phyloP scores from a whole-genome alignment of 2,797 vertebrate genomes.

The Hippoglossus hippoglossus region DNA sequence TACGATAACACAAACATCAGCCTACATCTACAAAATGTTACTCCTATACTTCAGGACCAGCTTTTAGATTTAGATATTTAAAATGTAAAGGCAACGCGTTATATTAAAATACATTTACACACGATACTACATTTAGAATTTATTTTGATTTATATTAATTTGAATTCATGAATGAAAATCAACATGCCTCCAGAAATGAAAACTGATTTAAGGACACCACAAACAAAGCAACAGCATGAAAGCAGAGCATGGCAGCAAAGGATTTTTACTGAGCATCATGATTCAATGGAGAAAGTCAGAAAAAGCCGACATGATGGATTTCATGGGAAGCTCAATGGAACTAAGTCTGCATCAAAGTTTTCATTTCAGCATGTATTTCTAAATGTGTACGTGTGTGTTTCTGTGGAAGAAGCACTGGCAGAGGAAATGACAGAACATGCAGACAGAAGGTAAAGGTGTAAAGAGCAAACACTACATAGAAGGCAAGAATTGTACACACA shows the following conservation, averaged over 20 bases:
- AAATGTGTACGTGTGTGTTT: conserved; percentile 35
- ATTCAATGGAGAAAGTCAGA: conserved; percentile 40
- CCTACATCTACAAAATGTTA: too few relatives aligned
- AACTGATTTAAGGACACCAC: conserved; percentile 8
- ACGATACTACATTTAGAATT: background rate
- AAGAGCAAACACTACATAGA: conserved; percentile 25
- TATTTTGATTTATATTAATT: background rate
- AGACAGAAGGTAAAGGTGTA: conserved; percentile 36
- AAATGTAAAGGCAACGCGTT: too few relatives aligned
- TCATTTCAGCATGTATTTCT: conserved; percentile 29
- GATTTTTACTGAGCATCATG: conserved; percentile 14
- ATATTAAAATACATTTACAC: too few relatives aligned
- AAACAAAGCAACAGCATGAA: conserved; percentile 25
- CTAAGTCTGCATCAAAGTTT: conserved; percentile 3
- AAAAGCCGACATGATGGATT: conserved; percentile 26
- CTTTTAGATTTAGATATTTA: background rate
- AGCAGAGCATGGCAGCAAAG: conserved; percentile 47
- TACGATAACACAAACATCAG: background rate
- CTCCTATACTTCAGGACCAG: background rate
- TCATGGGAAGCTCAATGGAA: conserved; percentile 33
- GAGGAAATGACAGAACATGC: conserved; percentile 57
- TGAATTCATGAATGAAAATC: conserved; percentile 11
- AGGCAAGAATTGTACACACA: conserved; percentile 35
- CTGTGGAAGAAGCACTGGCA: conserved; percentile 31
- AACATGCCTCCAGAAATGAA: conserved; percentile 18